Conservation (phyloP, 2,797 vertebrate genomes). For the Paramormyrops hopkinsi region DNA sequence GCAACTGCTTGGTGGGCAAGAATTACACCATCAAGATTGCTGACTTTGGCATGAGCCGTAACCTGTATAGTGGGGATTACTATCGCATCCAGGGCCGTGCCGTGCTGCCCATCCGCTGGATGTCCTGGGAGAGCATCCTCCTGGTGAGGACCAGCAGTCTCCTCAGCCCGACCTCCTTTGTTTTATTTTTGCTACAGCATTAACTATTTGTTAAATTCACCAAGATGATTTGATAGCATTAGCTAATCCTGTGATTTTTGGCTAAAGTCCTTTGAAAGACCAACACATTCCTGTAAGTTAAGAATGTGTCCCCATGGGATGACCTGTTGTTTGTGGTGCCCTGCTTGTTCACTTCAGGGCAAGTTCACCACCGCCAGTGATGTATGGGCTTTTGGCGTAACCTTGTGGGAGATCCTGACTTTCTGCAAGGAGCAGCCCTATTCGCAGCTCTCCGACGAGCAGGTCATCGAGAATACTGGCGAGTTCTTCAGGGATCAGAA, state of each 20-base stretch:
- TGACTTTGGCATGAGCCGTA: conserved; percentile 97
- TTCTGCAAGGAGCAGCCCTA: conserved; percentile 97
- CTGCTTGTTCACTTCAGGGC: conserved; percentile 61
- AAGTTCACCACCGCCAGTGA: conserved; percentile 97
- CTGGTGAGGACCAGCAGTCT: conserved; percentile 60
- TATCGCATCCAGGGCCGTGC: conserved; percentile 96
- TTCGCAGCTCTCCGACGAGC: conserved; percentile 90
- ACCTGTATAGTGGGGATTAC: conserved; percentile 95
- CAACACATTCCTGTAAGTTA: not conserved
- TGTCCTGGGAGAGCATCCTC: conserved; percentile 99
- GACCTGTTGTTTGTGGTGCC: not conserved
- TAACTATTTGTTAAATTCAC: not conserved
- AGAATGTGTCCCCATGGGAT: not conserved
- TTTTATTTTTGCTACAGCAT: not conserved
- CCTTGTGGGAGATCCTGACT: conserved; percentile 91
- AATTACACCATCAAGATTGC: conserved; percentile 97
- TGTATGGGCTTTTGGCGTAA: conserved; percentile 93
- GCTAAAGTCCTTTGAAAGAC: not conserved
- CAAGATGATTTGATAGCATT: not conserved
- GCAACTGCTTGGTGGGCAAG: conserved; percentile 94
- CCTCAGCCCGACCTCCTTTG: not conserved
- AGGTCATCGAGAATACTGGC: conserved; percentile 97
- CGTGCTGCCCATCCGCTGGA: conserved; percentile 96
- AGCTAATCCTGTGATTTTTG: not conserved
- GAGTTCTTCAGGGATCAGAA: conserved; percentile 98